These are phyloP conservation scores for Cylindroiulus punctatus DNA, from an alignment of 2,888 invertebrate species.

Conservation along the genomic window DNA sequence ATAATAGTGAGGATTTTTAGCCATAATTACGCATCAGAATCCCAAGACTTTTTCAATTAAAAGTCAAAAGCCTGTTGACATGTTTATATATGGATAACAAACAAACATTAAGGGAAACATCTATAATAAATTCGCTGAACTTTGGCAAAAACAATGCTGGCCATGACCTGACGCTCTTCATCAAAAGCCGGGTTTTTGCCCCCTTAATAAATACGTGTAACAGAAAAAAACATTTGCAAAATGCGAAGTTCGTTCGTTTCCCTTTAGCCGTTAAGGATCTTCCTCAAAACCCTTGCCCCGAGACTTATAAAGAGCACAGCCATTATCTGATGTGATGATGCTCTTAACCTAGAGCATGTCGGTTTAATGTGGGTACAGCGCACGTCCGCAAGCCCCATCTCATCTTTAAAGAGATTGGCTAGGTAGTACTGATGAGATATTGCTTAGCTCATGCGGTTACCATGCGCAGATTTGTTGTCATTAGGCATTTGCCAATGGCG, in stretches of 20 bases:
- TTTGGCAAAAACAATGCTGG: no score
- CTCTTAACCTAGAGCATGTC: background rate
- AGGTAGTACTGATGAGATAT: background rate
- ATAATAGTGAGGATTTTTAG: no score
- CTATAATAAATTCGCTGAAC: no score
- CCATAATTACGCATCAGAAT: no score
- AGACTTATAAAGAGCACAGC: background rate
- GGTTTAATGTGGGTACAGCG: background rate
- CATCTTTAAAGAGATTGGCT: background rate
- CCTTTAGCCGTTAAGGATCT: background rate
- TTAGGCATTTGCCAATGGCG: background rate
- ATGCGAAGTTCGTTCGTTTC: slow-evolving; percentile 21
- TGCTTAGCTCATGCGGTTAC: background rate
- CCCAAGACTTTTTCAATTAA: no score
- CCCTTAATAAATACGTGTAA: background rate
- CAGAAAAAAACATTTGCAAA: background rate
- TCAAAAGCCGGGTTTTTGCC: background rate
- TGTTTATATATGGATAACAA: no score
- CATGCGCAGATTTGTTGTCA: background rate
- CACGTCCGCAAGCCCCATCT: background rate
- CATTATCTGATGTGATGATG: slow-evolving; percentile 10
- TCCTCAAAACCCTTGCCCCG: background rate
- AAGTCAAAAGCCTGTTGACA: no score
- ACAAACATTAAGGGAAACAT: no score
- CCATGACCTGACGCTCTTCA: no score